Evolutionary conservation across 2,888 invertebrate genomes (phyloP).

Genomic region (Drosophila robusta): DNA sequence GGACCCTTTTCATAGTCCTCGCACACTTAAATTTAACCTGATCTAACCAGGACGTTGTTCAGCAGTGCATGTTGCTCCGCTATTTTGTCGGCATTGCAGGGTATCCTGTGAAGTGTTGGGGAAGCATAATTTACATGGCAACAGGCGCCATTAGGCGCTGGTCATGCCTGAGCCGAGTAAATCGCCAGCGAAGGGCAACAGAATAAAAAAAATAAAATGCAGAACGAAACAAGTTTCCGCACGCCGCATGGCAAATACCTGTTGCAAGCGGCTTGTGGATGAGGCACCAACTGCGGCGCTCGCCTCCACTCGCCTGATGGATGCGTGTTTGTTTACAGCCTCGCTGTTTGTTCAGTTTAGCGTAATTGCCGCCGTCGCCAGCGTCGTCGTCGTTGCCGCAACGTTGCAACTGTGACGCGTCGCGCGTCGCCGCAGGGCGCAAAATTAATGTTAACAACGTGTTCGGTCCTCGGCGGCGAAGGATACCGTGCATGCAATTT

Average conservation of each 20-base stretch:
- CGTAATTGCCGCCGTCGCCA: slow-evolving; percentile 77
- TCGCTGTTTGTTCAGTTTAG: slow-evolving; percentile 83
- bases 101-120: slow-evolving; percentile 65
- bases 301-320: slow-evolving; percentile 54
- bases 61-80: not conserved
- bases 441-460: slow-evolving; percentile 84
- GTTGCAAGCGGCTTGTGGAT: slow-evolving; percentile 40
- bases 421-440: slow-evolving; percentile 70
- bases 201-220: slow-evolving; percentile 2
- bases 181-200: slow-evolving; percentile 51
- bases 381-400: slow-evolving; percentile 8
- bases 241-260: slow-evolving; percentile 50
- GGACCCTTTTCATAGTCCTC: not conserved
- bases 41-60: no score
- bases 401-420: slow-evolving; percentile 48
- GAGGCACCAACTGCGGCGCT: not conserved
- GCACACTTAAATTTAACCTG: no score
- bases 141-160: slow-evolving; percentile 81
- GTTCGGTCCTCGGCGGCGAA: slow-evolving; percentile 57
- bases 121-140: slow-evolving; percentile 83
- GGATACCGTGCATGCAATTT: slow-evolving; percentile 57
- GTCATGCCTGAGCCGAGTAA: slow-evolving; percentile 35
- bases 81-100: slow-evolving; percentile 30
- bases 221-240: slow-evolving; percentile 59
- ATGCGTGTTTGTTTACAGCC: slow-evolving; percentile 82